Conservation (phyloP, 2,113 vertebrate species). For the Amphilophus citrinellus region DNA sequence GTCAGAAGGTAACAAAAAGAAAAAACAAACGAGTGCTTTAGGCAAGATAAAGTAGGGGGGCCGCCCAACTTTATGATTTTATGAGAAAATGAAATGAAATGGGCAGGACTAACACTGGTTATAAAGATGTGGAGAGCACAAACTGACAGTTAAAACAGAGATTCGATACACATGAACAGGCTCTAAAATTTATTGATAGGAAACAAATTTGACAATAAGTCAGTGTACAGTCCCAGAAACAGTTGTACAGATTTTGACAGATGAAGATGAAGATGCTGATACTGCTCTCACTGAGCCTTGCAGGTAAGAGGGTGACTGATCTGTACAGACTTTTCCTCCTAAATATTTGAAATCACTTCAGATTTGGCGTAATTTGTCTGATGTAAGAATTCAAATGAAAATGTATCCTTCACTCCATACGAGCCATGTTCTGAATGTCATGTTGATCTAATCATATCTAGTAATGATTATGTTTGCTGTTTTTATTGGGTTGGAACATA, state of each 20-base stretch:
- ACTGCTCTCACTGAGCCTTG: constrained; percentile 51
- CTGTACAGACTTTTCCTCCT: background rate
- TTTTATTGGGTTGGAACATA: background rate
- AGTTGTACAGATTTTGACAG: constrained; percentile 1
- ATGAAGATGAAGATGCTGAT: constrained; percentile 61
- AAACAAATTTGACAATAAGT: background rate
- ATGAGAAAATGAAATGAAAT: background rate
- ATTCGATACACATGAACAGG: background rate
- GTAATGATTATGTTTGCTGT: background rate
- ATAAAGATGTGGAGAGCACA: constrained; percentile 27
- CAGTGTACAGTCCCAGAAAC: background rate
- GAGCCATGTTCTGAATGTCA: background rate
- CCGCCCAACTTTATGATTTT: constrained; percentile 22
- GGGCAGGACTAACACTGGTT: background rate
- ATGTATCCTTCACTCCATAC: background rate
- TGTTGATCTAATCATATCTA: background rate
- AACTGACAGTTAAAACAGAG: background rate
- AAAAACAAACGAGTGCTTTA: constrained; percentile 6
- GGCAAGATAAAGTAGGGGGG: background rate
- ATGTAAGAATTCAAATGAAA: background rate
- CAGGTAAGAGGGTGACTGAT: constrained; percentile 57
- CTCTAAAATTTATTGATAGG: background rate
- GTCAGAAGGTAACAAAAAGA: constrained; percentile 40
- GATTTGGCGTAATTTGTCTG: background rate
- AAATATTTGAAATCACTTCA: background rate